Conservation (phyloP, 1,140 invertebrate species). For the Tetraneura akinire region DNA sequence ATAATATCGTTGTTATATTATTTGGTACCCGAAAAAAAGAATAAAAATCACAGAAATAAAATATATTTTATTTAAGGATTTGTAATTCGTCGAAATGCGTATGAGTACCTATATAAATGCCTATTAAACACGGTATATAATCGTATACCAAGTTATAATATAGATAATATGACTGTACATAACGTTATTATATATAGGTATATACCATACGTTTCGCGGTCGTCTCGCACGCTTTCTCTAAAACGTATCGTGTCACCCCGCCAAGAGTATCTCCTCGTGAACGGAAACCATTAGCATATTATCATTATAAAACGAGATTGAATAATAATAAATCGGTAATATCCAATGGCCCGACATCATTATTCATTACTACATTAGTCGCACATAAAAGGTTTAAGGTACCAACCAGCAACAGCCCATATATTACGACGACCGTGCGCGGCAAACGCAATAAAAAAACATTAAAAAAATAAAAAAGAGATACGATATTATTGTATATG, state of each 20-base stretch:
- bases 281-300: conserved; percentile 32
- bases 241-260: not conserved
- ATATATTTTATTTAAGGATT: too few species aligned
- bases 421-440: too few species aligned
- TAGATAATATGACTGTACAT: not conserved
- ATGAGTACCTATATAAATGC: too few species aligned
- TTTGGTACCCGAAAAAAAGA: too few species aligned
- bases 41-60: too few species aligned
- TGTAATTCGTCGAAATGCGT: too few species aligned
- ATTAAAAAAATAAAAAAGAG: too few species aligned
- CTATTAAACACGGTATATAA: too few species aligned
- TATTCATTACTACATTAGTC: not conserved
- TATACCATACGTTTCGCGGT: not conserved
- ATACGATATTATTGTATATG: too few species aligned
- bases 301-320: conserved; percentile 24
- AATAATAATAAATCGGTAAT: conserved; percentile 48
- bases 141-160: too few species aligned
- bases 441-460: conserved; percentile 9
- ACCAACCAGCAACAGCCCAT: conserved; percentile 3
- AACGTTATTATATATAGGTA: not conserved
- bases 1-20: too few species aligned
- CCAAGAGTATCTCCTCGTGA: not conserved
- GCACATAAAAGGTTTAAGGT: not conserved
- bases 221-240: conserved; percentile 1
- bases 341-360: conserved; percentile 18